Conservation (phyloP, 2,888 invertebrate genomes). For the Stenurella melanura region DNA sequence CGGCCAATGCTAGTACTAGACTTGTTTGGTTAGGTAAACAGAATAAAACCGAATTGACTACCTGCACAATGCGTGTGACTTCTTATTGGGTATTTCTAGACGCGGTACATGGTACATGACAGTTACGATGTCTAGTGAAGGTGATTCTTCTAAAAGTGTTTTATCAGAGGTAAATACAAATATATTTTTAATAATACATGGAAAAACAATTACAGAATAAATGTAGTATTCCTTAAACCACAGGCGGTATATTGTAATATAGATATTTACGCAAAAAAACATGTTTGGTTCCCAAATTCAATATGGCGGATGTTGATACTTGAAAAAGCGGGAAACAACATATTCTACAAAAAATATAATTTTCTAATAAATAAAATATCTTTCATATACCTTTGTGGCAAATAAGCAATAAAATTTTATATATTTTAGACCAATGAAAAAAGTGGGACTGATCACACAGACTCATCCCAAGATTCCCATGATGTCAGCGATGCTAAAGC, state of each 20-base stretch:
- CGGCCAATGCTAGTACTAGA: slow-evolving; percentile 19
- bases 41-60: slow-evolving; percentile 58
- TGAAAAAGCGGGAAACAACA: slow-evolving; percentile 72
- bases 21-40: background rate
- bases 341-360: slow-evolving; percentile 45
- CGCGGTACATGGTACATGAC: slow-evolving; percentile 67
- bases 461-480: slow-evolving; percentile 65
- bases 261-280: slow-evolving; percentile 54
- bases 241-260: slow-evolving; percentile 8
- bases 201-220: slow-evolving; percentile 10
- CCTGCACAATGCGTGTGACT: slow-evolving; percentile 69
- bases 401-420: slow-evolving; percentile 26
- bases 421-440: slow-evolving; percentile 62
- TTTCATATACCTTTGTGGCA: slow-evolving; percentile 12
- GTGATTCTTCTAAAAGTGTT: slow-evolving; percentile 71
- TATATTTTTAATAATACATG: slow-evolving; percentile 45
- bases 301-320: slow-evolving; percentile 72
- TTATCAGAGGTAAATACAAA: slow-evolving; percentile 69
- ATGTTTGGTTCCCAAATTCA: slow-evolving; percentile 69
- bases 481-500: slow-evolving; percentile 59
- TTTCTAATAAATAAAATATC: slow-evolving; percentile 29
- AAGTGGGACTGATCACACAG: slow-evolving; percentile 63
- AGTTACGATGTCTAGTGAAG: slow-evolving; percentile 72
- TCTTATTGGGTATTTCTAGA: slow-evolving; percentile 71
- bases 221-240: background rate